phyloP scores from a whole-genome alignment of 2,113 vertebrate species.

The Anas platyrhynchos region DNA sequence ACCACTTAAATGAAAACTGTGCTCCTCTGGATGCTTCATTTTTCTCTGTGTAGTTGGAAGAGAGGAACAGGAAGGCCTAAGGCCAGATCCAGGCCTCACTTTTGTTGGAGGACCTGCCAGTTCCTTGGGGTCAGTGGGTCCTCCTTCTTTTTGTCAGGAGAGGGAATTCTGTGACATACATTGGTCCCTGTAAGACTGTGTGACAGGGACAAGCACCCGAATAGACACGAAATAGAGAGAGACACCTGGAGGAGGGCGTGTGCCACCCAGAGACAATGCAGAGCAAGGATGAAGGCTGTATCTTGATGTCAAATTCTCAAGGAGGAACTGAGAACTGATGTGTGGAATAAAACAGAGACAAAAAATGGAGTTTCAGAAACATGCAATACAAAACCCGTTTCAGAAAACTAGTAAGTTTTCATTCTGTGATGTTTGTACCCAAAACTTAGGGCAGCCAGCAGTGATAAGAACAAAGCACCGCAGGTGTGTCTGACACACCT shows the following conservation, averaged over 20 bases:
- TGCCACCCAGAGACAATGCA: not conserved
- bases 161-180: not conserved
- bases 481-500: not conserved
- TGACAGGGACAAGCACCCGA: not conserved
- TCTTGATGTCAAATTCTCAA: not conserved
- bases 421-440: not conserved
- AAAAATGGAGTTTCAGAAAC: conserved; percentile 13
- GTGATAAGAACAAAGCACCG: not conserved
- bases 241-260: not conserved
- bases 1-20: not conserved
- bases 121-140: not conserved
- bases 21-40: not conserved
- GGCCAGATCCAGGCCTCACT: not conserved
- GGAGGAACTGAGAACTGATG: not conserved
- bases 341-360: not conserved
- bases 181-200: not conserved
- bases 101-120: not conserved
- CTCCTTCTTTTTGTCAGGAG: not conserved
- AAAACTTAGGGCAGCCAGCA: not conserved
- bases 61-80: not conserved
- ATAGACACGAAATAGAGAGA: not conserved
- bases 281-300: not conserved
- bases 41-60: not conserved
- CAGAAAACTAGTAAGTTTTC: not conserved
- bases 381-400: not conserved